Conservation (phyloP, 2,113 vertebrate genomes). For the Origma solitaria region DNA sequence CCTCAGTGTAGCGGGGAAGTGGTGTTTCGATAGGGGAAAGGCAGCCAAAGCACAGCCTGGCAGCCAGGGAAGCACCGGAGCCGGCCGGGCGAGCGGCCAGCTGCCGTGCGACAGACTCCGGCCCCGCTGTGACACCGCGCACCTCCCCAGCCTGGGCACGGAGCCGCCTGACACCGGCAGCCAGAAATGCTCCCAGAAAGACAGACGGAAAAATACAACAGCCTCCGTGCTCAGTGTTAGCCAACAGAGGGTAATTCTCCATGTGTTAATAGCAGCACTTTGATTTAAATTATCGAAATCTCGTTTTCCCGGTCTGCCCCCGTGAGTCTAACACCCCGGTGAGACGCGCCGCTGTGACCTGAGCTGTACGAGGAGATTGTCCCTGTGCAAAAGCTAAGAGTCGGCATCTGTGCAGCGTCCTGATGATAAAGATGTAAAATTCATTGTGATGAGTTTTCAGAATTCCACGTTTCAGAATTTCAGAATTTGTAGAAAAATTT, state of each 20-base stretch:
- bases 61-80: rapidly evolving
- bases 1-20: background rate
- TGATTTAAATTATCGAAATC: background rate
- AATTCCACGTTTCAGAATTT: background rate
- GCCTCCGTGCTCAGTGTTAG: rapidly evolving
- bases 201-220: background rate
- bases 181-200: background rate
- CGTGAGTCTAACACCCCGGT: rapidly evolving
- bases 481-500: background rate
- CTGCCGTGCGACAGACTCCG: background rate
- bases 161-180: background rate
- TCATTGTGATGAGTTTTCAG: background rate
- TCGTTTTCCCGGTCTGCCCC: background rate
- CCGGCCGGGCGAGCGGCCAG: background rate
- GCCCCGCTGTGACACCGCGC: background rate
- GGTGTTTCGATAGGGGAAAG: background rate
- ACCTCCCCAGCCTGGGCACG: background rate
- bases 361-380: background rate
- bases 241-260: background rate
- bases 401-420: rapidly evolving
- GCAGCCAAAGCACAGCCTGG: rapidly evolving
- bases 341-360: rapidly evolving
- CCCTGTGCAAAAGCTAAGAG: background rate
- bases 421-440: background rate
- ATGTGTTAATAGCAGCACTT: too few species aligned